Percentiles rank a stretch among this genome's conserved stretches.
These are phyloP conservation scores for Drosophila borborema DNA, from an alignment of 2,888 invertebrate genomes.

Conservation along the genomic window DNA sequence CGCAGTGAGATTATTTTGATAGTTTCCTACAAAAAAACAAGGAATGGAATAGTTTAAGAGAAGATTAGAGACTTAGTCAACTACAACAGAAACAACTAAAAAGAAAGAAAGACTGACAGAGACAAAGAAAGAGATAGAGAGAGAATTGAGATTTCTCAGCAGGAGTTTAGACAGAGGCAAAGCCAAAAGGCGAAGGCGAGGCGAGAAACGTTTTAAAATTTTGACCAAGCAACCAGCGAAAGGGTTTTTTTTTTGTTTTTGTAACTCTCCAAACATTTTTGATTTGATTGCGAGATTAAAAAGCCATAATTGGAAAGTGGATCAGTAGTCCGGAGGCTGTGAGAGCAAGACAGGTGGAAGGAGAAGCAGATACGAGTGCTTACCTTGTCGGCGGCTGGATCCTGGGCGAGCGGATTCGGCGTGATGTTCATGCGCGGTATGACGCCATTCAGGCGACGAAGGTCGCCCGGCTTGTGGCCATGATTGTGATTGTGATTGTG, in stretches of 20 bases:
- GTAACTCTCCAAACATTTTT: conserved; percentile 11
- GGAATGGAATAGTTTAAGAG: not conserved
- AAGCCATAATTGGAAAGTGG: conserved; percentile 22
- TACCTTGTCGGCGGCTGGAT: conserved; percentile 82
- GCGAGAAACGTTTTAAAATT: conserved; percentile 60
- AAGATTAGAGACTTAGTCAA: not conserved
- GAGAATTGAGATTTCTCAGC: not conserved
- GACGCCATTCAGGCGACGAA: conserved; percentile 83
- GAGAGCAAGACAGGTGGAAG: not conserved
- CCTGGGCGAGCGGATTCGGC: conserved; percentile 84
- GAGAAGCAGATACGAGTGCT: conserved; percentile 22
- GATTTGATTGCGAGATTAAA: conserved; percentile 15
- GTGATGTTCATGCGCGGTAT: conserved; percentile 85
- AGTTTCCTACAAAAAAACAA: not conserved
- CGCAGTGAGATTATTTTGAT: not conserved
- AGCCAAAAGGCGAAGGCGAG: conserved; percentile 19
- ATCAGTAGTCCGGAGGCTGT: not conserved
- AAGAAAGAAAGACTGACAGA: not conserved
- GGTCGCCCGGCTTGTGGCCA: conserved; percentile 54
- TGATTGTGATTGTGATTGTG: conserved; percentile 28
- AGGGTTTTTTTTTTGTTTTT: conserved; percentile 32
- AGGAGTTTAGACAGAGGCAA: conserved; percentile 1
- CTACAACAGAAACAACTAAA: not conserved
- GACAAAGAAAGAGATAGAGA: not conserved
- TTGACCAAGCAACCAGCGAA: conserved; percentile 82